Base-by-base conservation (phyloP, 2,888 invertebrate genomes). In the Spodoptera littoralis region DNA sequence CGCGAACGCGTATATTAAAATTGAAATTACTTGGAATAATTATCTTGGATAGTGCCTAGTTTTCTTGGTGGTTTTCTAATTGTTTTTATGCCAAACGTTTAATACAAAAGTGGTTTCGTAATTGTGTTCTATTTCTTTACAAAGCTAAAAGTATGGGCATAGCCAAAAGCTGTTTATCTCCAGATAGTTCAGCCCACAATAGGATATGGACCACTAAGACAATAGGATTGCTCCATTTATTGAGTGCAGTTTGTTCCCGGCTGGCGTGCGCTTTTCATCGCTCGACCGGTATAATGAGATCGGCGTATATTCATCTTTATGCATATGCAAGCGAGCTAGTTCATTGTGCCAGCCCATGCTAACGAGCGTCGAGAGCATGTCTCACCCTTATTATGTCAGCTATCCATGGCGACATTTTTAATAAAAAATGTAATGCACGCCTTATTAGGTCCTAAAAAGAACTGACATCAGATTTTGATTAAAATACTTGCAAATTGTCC, bases 211-310 rank as follows among this genome's bases (percentile, higher is more conserved):
- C 61, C 73, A 70, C 66, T 77, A 77, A 83, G 82, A 87, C 88
- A 88, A 90, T 87, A 81, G 83, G 81, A 80, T 84, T 87, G 89
- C 71, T 83, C 90, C 78, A 88, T 84, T 85, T 88, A 87, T 88
- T 73, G 78, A 83, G 81, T 84, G 86, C 82, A 84, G 83, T 82
- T 82, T 77, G 78, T 85, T 80, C 70, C 65, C 66, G 76, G 77
- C 70, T 77, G 81, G 76, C 81, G 74, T 84, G 85, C 82, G 84
- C 88, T 87, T 91, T 89, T 90, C 89, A 88, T 89, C 86, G 83
- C 72, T 85, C 77, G 81, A 76, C 81, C 77, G 81, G 76, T 76
- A 84, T 90, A 90, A 91, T 90, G 87, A 88, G 89, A 88, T 89
- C 85, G 83, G 81, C 76, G 86, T 82, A 81, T 84, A 83, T 84